These are phyloP conservation scores for Champsocephalus esox DNA, from an alignment of 2,797 vertebrate species.

Conservation along the genomic window DNA sequence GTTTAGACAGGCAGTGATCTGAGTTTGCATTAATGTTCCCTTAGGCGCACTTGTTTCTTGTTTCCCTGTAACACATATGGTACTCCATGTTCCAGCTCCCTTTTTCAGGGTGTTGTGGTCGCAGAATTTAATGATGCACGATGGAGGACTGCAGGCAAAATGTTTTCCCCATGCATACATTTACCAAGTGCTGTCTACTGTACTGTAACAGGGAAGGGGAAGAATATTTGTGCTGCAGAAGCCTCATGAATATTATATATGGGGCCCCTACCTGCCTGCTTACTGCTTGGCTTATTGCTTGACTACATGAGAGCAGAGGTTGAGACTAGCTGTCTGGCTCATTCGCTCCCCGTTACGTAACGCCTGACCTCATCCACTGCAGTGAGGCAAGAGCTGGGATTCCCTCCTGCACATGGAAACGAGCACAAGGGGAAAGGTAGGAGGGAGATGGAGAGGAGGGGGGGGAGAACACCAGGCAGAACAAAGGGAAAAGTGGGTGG, in stretches of 20 bases:
- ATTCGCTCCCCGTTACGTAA: constrained; percentile 76
- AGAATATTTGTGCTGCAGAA: constrained; percentile 74
- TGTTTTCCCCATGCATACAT: constrained; percentile 22
- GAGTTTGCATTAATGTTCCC: constrained; percentile 23
- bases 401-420: constrained; percentile 77
- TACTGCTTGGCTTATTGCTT: constrained; percentile 55
- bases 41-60: constrained; percentile 18
- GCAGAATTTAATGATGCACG: background rate
- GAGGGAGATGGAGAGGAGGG: background rate
- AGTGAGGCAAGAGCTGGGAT: constrained; percentile 81
- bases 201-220: constrained; percentile 29
- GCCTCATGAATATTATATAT: constrained; percentile 81
- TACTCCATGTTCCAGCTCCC: constrained; percentile 7
- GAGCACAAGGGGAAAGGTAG: constrained; percentile 22
- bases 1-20: constrained; percentile 19
- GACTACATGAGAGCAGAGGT: constrained; percentile 61
- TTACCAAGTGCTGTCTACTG: constrained; percentile 49
- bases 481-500: constrained; percentile 24
- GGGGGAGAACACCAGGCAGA: constrained; percentile 21
- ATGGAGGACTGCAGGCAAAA: constrained; percentile 34
- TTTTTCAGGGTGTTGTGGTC: constrained; percentile 4
- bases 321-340: constrained; percentile 64
- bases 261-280: constrained; percentile 47
- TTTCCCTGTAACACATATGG: background rate
- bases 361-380: constrained; percentile 73